Evolutionary conservation across 1,140 invertebrate species (phyloP), one percentile per base, ranked within the genome.

Genomic region (Condylostylus longicornis): DNA sequence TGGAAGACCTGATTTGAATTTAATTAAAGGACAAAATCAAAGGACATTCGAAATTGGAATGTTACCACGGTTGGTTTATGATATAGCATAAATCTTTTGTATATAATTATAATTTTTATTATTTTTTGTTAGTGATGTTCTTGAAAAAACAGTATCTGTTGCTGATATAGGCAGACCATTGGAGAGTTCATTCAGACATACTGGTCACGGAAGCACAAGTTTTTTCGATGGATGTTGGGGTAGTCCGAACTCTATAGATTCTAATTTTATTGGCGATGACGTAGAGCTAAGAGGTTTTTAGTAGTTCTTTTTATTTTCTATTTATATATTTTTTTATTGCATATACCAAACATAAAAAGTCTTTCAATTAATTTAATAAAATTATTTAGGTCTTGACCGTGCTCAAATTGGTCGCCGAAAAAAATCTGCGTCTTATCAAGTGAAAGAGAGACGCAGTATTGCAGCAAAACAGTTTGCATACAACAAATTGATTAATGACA

Each of bases 21-120:
- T 87, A 75, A 96, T 93, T 84, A 90, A 86, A 62, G 88, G 89
- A 10, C 93, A 97, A 61, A 94, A 93, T 62, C 82, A 88, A 58
- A 66, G 84, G 35, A 90, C 85, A 1, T 82, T 79, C 50, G 74
- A 89, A 46, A 77, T 96, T 33, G 90, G 86, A 5, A 54, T 75
- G 14, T 82, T 85, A 58, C 79, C 81, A 0, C 69, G 72, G 70
- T 74, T n/a, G 54, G 47, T 29, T n/a, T n/a, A n/a, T 33, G 20
- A 45, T 34, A 21, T 27, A 19, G n/a, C 18, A 33, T 19, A 20
- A 39, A n/a, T 8, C 20, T 31, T 30, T 19, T 37, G 42, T 25
- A n/a, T 25, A 8, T n/a, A 25, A 8, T 25, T 7, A 8, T 25
- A 25, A 25, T 25, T 25, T n/a, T 8, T n/a, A 25, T 25, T 25